A percentile compares a stretch with the other conserved stretches of the same genome.
Evolutionary conservation across 1,140 invertebrate genomes (phyloP).

Genomic region (Heliconius nattereri): DNA sequence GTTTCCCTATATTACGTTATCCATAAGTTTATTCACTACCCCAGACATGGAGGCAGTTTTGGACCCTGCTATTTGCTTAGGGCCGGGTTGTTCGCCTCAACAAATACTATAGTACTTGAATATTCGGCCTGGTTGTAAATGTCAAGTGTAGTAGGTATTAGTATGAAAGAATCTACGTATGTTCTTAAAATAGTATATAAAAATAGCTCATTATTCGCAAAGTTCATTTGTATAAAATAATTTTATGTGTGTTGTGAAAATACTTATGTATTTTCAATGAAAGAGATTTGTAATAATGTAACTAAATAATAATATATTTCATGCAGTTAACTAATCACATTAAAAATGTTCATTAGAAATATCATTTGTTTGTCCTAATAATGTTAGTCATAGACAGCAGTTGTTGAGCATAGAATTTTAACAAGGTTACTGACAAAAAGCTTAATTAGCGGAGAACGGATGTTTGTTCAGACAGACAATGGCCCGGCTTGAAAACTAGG

Average conservation of each 20-base stretch:
- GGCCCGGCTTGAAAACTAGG: conserved; percentile 36
- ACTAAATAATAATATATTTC: neutral
- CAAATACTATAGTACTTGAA: conserved; percentile 39
- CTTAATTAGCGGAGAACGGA: conserved; percentile 44
- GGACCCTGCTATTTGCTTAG: conserved; percentile 45
- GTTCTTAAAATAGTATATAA: neutral
- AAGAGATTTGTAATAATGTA: neutral
- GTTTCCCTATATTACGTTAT: conserved; percentile 14
- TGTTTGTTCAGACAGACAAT: conserved; percentile 41
- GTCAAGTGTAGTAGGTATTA: conserved; percentile 34
- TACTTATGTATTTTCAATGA: too few relatives aligned
- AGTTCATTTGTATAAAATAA: too few relatives aligned
- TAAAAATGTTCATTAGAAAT: neutral
- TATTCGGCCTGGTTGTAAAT: conserved; percentile 40
- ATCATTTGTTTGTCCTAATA: conserved; percentile 12
- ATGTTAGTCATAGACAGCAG: conserved; percentile 19
- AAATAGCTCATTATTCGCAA: too few relatives aligned
- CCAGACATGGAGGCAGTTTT: conserved; percentile 39
- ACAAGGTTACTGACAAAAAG: conserved; percentile 48
- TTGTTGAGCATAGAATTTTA: conserved; percentile 43
- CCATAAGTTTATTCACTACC: conserved; percentile 31
- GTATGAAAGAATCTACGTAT: neutral
- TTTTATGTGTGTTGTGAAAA: too few relatives aligned
- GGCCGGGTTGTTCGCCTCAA: conserved; percentile 39
- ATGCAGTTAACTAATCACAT: neutral